Conservation (phyloP, 2,888 invertebrate species). For the Limnephilus lunatus region DNA sequence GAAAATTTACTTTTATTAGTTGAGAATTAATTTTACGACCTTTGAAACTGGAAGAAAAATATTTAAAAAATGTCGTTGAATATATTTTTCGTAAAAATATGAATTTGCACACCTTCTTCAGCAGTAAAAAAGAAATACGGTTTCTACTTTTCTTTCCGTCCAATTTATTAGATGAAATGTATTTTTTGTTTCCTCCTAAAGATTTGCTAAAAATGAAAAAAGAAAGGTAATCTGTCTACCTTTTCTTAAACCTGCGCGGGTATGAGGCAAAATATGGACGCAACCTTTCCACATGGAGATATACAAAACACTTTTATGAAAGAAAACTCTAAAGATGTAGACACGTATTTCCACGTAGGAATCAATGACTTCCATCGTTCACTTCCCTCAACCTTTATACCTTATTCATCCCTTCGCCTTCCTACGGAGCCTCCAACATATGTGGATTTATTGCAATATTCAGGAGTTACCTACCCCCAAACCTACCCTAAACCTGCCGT, state of each 20-base stretch:
- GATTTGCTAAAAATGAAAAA: neutral
- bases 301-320: neutral
- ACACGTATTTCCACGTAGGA: neutral
- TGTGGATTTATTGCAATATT: constrained; percentile 39
- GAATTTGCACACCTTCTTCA: neutral
- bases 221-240: neutral
- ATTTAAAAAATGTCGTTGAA: too few species aligned
- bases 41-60: too few species aligned
- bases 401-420: constrained; percentile 30
- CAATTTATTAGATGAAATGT: neutral
- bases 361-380: constrained; percentile 32
- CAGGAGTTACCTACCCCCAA: neutral
- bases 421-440: neutral
- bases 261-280: neutral
- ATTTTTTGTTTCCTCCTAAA: neutral
- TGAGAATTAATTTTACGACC: too few species aligned
- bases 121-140: neutral
- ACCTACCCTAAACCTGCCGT: constrained; percentile 25
- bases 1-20: too few species aligned
- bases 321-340: neutral
- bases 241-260: neutral
- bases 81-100: too few species aligned
- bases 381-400: constrained; percentile 29
- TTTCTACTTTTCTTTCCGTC: neutral
- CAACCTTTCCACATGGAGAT: neutral